Evolutionary conservation across 2,888 invertebrate genomes (phyloP), one percentile per base, ranked within the genome.

Genomic region (Pollenia amentaria): DNA sequence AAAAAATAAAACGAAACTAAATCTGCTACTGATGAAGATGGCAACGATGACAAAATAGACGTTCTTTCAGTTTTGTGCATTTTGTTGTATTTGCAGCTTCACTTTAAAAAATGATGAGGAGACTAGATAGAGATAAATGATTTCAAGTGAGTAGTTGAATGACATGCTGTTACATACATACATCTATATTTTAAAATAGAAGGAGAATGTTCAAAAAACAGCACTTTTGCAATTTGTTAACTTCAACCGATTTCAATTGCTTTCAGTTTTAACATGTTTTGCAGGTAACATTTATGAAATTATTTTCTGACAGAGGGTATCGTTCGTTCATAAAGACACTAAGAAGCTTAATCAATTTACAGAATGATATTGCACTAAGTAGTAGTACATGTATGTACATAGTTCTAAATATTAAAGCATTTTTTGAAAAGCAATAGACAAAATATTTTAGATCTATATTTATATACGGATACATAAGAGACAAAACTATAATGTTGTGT

Each of bases 131-230:
- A 78, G 21, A 69, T 48, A 48, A 16, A 67, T 55, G 57, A 60
- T 78, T 67, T 78, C 48, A 60, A 60, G 38, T 69, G 57, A 69
- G 18, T 10, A 57, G 46, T 57, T 57, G 76, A 70, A 64, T 51
- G 75, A 9, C 65, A 76, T 65, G 55, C 16, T 55, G 21, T 16
- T 44, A 64, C 40, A 70, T 6, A 55, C 53, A 55, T 55, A 18
- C 44, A 29, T 29, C 29, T 6, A 29, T 29, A 29, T 72, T 72
- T 40, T 18, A 18, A 21, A 55, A 18, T 18, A 46, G 6, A 14
- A 16, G 18, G 10, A 53, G 9, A 29, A 0, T 8, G 6, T 6
- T 29, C 6, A 6, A 29, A 29, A 29, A 11, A 14, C n/a, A 14
- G 48, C 8, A 51, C 8, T 8, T 18, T 3, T 53, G 16, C 18